These are phyloP conservation scores for Neoniphon sammara DNA, from an alignment of 2,797 vertebrate genomes.

Conservation along the genomic window DNA sequence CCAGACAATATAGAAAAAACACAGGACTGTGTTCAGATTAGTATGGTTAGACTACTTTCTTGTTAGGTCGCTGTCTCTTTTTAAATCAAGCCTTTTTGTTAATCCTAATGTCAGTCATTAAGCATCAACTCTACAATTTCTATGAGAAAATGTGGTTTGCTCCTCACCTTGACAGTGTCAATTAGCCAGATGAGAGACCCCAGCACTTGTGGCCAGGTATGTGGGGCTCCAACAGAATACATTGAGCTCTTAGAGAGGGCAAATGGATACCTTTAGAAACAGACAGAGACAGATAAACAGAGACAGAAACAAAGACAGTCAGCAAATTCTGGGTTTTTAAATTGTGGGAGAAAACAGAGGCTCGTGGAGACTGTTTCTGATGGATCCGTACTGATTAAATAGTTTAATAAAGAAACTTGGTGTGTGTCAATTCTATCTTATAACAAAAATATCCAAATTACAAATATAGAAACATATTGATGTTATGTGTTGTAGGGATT, in stretches of 20 bases:
- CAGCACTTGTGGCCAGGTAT: conserved; percentile 97
- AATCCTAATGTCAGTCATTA: not conserved
- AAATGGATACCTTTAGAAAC: conserved; percentile 90
- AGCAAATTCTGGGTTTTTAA: conserved; percentile 1
- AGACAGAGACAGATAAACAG: conserved; percentile 6
- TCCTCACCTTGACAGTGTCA: conserved; percentile 91
- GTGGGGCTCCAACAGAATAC: conserved; percentile 97
- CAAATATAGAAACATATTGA: not conserved
- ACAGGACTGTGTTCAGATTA: not conserved
- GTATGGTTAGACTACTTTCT: not conserved
- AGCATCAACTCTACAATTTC: rapidly evolving
- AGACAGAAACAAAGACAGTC: conserved; percentile 7
- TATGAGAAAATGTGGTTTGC: not conserved
- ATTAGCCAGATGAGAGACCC: conserved; percentile 95
- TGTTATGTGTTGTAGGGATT: not conserved
- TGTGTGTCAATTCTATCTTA: not conserved
- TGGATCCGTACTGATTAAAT: not conserved
- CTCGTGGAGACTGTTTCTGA: not conserved
- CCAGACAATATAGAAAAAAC: not conserved
- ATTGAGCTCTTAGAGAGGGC: conserved; percentile 94
- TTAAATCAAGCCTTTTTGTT: not conserved
- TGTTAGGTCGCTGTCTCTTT: not conserved
- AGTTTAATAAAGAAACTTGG: not conserved
- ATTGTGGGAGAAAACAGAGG: not conserved
- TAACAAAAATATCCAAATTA: no score